Conservation (phyloP, 2,888 invertebrate genomes). For the Quadroppia sp. region DNA sequence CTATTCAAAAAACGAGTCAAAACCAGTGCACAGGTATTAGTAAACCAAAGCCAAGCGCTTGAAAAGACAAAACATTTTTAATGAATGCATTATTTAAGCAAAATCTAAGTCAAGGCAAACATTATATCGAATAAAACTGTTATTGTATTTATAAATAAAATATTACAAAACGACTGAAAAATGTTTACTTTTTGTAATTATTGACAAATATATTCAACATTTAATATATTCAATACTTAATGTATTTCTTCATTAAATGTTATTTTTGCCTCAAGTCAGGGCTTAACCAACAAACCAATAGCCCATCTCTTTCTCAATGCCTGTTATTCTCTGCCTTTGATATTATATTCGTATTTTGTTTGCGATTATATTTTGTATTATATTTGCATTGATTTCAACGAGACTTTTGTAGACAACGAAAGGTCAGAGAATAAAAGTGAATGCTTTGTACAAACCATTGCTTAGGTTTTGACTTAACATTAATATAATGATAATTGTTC, state of each 20-base stretch:
- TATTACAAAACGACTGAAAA: background rate
- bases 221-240: background rate
- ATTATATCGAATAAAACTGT: background rate
- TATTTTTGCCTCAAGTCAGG: conserved; percentile 28
- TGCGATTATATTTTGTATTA: no score
- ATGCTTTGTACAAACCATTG: background rate
- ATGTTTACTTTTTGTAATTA: background rate
- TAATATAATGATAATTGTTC: background rate
- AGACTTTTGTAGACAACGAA: no score
- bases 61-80: background rate
- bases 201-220: background rate
- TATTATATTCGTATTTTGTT: no score
- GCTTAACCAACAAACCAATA: background rate
- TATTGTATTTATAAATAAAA: background rate
- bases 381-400: no score
- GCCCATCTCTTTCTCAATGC: background rate
- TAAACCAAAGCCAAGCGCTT: background rate
- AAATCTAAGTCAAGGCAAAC: conserved; percentile 20
- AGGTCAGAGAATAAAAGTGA: no score
- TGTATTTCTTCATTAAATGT: conserved; percentile 5
- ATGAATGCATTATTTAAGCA: conserved; percentile 5
- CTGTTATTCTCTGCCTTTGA: background rate
- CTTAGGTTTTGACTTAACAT: background rate
- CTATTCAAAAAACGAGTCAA: background rate
- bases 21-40: background rate